Evolutionary conservation across 2,888 invertebrate species (phyloP).

Genomic region (Ornithoptera priamus): DNA sequence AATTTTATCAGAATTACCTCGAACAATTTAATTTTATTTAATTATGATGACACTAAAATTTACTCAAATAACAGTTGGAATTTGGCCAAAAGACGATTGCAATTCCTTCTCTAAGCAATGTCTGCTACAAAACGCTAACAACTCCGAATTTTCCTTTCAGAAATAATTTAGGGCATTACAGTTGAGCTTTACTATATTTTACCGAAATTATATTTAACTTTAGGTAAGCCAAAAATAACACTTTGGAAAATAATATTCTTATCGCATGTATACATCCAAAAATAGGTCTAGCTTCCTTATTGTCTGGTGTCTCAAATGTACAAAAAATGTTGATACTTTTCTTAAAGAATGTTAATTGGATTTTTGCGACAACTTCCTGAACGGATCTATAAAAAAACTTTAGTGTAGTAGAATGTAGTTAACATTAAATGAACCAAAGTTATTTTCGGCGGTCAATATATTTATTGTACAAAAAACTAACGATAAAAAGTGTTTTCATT

Average conservation of each 20-base stretch:
- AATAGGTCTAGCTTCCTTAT: background rate
- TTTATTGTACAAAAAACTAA: background rate
- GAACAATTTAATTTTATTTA: background rate
- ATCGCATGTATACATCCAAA: too few relatives aligned
- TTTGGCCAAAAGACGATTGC: constrained; percentile 13
- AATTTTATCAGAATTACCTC: background rate
- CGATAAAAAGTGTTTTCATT: background rate
- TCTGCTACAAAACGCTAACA: constrained; percentile 4
- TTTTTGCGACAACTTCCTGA: constrained; percentile 12
- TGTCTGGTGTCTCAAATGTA: constrained; percentile 8
- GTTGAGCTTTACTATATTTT: constrained; percentile 5
- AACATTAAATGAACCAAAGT: background rate
- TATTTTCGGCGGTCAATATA: background rate
- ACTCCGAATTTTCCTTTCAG: constrained; percentile 9
- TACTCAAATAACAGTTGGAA: constrained; percentile 8
- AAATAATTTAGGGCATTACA: background rate
- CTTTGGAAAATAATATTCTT: constrained; percentile 1
- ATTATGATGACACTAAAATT: constrained; percentile 3
- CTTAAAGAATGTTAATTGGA: constrained; percentile 20
- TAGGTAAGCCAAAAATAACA: background rate
- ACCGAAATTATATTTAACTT: background rate
- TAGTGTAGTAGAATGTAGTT: too few relatives aligned
- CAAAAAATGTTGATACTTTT: constrained; percentile 20
- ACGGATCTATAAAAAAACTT: constrained; percentile 17
- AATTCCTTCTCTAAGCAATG: constrained; percentile 16